phyloP scores from a whole-genome alignment of 2,888 invertebrate genomes.

The Pyrochroa serraticornis region DNA sequence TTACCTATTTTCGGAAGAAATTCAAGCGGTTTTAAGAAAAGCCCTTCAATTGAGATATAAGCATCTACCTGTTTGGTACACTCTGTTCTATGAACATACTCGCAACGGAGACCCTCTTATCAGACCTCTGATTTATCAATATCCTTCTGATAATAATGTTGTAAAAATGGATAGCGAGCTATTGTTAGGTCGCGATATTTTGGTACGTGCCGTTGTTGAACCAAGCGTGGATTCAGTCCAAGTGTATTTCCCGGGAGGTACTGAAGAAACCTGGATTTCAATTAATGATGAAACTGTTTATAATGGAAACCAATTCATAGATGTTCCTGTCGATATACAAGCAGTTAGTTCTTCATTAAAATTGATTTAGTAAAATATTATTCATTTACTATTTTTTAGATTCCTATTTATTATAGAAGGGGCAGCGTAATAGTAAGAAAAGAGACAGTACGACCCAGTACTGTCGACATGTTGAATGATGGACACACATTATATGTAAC shows the following conservation, averaged over 20 bases:
- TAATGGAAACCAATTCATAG: neutral
- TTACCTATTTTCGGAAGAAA: conserved; percentile 82
- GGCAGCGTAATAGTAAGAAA: conserved; percentile 45
- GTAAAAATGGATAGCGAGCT: conserved; percentile 83
- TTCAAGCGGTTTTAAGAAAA: conserved; percentile 71
- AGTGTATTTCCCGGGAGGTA: conserved; percentile 84
- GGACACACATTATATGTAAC: conserved; percentile 40
- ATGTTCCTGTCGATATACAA: neutral
- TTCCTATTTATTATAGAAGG: conserved; percentile 45
- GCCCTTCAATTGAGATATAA: conserved; percentile 81
- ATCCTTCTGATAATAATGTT: conserved; percentile 76
- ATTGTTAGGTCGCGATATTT: conserved; percentile 78
- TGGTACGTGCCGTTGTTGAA: conserved; percentile 85
- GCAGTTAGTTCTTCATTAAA: no score
- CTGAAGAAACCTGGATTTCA: conserved; percentile 72
- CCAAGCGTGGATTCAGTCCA: conserved; percentile 71
- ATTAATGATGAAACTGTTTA: neutral
- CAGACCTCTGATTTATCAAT: conserved; percentile 87
- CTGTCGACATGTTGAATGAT: conserved; percentile 39
- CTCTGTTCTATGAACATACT: conserved; percentile 87
- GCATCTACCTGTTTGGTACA: conserved; percentile 88
- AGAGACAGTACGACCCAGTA: conserved; percentile 34
- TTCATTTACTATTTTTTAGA: conserved; percentile 16
- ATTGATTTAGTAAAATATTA: neutral
- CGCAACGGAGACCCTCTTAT: conserved; percentile 84